A percentile compares a stretch with the other conserved stretches of the same genome.
phyloP scores from a whole-genome alignment of 2,797 vertebrate genomes.

The Apogon hyalosoma region DNA sequence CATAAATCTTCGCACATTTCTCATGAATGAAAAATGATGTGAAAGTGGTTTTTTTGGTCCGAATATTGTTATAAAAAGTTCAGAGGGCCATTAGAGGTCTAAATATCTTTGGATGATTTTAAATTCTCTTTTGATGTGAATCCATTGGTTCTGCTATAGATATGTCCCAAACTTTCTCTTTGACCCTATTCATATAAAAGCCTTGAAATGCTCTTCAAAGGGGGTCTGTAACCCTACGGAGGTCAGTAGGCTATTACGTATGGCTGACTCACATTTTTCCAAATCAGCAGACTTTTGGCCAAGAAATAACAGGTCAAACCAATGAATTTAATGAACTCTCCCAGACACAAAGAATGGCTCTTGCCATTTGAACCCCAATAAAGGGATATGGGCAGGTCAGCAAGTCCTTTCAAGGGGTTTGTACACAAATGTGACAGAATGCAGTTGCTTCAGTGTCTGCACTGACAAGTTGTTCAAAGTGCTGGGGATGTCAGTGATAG shows the following conservation, averaged over 20 bases:
- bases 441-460: slow-evolving; percentile 90
- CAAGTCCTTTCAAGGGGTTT: slow-evolving; percentile 96
- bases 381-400: slow-evolving; percentile 98
- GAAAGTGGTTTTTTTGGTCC: slow-evolving; percentile 27
- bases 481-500: slow-evolving; percentile 92
- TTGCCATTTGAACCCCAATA: slow-evolving; percentile 98
- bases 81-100: slow-evolving; percentile 61
- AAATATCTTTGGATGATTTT: slow-evolving; percentile 85
- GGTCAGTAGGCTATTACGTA: slow-evolving; percentile 88
- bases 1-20: slow-evolving; percentile 26
- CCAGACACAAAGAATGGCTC: slow-evolving; percentile 92
- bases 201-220: slow-evolving; percentile 88
- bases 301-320: slow-evolving; percentile 99
- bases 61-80: slow-evolving; percentile 44
- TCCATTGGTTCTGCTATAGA: slow-evolving; percentile 87
- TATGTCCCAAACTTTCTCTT: slow-evolving; percentile 84
- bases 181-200: slow-evolving; percentile 82
- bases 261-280: slow-evolving; percentile 93
- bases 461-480: slow-evolving; percentile 99
- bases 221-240: slow-evolving; percentile 87
- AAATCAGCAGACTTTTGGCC: slow-evolving; percentile 98
- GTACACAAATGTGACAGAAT: slow-evolving; percentile 99
- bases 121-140: slow-evolving; percentile 87
- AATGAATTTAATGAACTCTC: slow-evolving; percentile 99
- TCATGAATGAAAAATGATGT: slow-evolving; percentile 29